Conservation (phyloP, 2,888 invertebrate genomes). For the Aleiodes testaceus region DNA sequence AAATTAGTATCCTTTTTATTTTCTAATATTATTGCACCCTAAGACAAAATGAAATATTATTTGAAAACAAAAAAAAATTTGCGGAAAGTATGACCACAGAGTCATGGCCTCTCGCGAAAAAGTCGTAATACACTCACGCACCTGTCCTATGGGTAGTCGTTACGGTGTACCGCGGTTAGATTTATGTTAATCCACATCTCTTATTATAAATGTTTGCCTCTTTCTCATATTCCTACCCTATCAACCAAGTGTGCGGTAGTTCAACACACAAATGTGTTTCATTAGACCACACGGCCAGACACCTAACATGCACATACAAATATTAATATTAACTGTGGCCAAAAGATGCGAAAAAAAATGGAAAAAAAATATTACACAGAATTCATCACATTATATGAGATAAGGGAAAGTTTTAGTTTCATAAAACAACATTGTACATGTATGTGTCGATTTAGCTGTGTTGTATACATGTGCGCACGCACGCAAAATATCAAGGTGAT, state of each 20-base stretch:
- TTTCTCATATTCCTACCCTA: background rate
- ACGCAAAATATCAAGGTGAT: conserved; percentile 42
- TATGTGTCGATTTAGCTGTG: conserved; percentile 31
- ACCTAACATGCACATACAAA: conserved; percentile 27
- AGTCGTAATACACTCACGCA: conserved; percentile 50
- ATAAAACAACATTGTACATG: conserved; percentile 13
- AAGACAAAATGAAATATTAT: conserved; percentile 4
- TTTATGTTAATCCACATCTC: conserved; percentile 54
- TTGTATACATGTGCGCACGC: background rate
- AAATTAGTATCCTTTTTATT: conserved; percentile 32
- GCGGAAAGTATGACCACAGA: conserved; percentile 35
- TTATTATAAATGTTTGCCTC: conserved; percentile 46
- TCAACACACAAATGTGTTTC: background rate
- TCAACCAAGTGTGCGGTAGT: conserved; percentile 6
- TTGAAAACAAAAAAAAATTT: conserved; percentile 16
- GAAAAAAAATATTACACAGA: no score
- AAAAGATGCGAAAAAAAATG: background rate
- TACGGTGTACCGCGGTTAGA: conserved; percentile 48
- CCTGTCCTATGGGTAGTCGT: conserved; percentile 48
- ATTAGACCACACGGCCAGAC: conserved; percentile 21
- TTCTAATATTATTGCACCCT: conserved; percentile 3
- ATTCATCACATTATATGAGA: no score
- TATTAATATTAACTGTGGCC: background rate
- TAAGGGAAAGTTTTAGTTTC: no score
- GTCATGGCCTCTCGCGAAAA: conserved; percentile 42